Evolutionary conservation across 2,888 invertebrate genomes (phyloP), one percentile per base, ranked within the genome.

Genomic region (Patella caerulea): DNA sequence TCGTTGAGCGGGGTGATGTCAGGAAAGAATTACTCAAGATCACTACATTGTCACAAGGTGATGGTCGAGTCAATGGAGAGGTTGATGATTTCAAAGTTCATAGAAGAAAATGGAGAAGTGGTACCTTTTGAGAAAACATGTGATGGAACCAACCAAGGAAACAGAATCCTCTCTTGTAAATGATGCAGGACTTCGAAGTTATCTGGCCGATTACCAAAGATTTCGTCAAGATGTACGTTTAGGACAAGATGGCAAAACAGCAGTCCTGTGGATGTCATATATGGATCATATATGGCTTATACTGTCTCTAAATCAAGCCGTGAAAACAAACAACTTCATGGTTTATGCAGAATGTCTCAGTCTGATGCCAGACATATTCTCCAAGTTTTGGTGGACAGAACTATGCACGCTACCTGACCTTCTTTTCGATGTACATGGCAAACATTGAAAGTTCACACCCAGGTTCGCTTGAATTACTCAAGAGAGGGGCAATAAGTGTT

Each of bases 371-470:
- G 78, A 82, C 29, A 14, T 84, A 12, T 81, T 82, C 79, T 83
- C 83, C 73, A 81, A 81, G 78, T 34, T 83, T 80, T 76, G 81
- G 73, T 45, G 80, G 83, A 53, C 82, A 84, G 45, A 84, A 83
- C 70, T 83, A 81, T 78, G 80, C 82, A 9, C 53, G 83, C n/a
- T 82, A 81, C 74, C 72, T 82, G 5, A 81, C 77, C 7, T 83
- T 59, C 76, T 82, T 80, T 69, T 74, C 76, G 0, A 34, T 82
- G 1, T 80, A 79, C 65, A 15, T 82, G n/a, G 78, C 80, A 15
- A 84, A 84, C 52, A 75, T 83, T 34, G 82, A 85, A 19, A 72
- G 69, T 29, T 65, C 83, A 11, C 82, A 84, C 69, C 82, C 84
- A 19, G 81, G 81, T 14, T 74, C 79, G 45, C 65, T 74, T 14